Percentiles rank a stretch among this genome's conserved stretches.
phyloP scores from a whole-genome alignment of 2,797 vertebrate species.

The Glyptemys insculpta region DNA sequence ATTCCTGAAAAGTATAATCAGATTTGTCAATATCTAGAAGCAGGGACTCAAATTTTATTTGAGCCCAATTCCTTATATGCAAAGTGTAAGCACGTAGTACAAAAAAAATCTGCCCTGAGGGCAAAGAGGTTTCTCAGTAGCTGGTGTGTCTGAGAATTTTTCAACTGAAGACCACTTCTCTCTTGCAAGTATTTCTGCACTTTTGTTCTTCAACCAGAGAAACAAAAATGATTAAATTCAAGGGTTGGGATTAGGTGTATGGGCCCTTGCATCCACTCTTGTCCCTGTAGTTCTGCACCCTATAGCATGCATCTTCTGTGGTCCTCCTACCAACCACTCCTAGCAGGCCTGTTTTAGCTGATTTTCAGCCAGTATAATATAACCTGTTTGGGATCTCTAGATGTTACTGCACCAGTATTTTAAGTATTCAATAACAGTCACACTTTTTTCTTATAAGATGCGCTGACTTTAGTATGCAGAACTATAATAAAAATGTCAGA shows the following conservation, averaged over 20 bases:
- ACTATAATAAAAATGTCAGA: slow-evolving; percentile 10
- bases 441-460: neutral
- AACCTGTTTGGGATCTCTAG: neutral
- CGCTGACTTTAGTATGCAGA: slow-evolving; percentile 14
- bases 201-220: neutral
- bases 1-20: neutral
- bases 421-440: neutral
- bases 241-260: neutral
- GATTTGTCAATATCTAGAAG: neutral
- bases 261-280: neutral
- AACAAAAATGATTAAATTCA: neutral
- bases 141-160: neutral
- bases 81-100: neutral
- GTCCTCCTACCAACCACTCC: neutral
- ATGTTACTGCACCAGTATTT: neutral
- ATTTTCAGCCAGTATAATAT: neutral
- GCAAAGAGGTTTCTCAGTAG: neutral
- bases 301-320: neutral
- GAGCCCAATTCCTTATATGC: neutral
- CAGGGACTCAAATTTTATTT: neutral
- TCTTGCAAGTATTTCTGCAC: neutral
- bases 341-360: neutral
- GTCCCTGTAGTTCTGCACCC: neutral
- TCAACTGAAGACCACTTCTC: neutral
- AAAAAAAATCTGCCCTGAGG: neutral